Evolutionary conservation across 1,140 invertebrate species (phyloP), one percentile per base, ranked within the genome.

Genomic region (Rhagoletis zephyria): DNA sequence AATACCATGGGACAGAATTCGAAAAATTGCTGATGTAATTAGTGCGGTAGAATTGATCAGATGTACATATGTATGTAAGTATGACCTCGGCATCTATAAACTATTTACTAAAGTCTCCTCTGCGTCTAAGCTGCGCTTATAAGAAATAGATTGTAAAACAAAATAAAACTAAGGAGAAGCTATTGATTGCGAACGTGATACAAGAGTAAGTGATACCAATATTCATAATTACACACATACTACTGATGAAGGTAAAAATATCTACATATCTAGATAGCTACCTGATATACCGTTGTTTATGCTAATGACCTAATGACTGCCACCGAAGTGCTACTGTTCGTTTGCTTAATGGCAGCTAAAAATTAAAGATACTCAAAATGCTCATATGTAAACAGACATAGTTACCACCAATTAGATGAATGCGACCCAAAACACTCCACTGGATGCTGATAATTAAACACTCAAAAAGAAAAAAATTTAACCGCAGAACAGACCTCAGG

Each of bases 281-380:
- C 74, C 74, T 81, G 56, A 56, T 6, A 19, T 81, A 59, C 67
- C 42, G 67, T 74, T 74, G 14, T 81, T 81, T 81, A 81, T 81
- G 74, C 48, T 81, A 81, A 81, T 81, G 48, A 81, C 74, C n/a
- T 51, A 5, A 81, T 56, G 56, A 81, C 40, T 74, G 42, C 74
- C 48, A n/a, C 48, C n/a, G 45, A 81, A 81, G 7, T 81, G 74
- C 74, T 81, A 81, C 74, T 81, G 74, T 81, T 81, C 1, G 10
- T 7, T 56, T 56, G 51, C 51, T 5, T 56, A 10, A 56, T 30
- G 30, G 30, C 30, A 56, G 51, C 10, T 56, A 56, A 30, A 56
- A 56, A 56, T 56, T 10, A 10, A 70, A 70, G 40, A 42, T 12
- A 70, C 40, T 70, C 67, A 70, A 70, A 70, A 40, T 42, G 40